Percentiles rank a stretch among this genome's conserved stretches.
These are phyloP conservation scores for Melanostoma mellinum DNA, from an alignment of 2,888 invertebrate species.

Conservation along the genomic window DNA sequence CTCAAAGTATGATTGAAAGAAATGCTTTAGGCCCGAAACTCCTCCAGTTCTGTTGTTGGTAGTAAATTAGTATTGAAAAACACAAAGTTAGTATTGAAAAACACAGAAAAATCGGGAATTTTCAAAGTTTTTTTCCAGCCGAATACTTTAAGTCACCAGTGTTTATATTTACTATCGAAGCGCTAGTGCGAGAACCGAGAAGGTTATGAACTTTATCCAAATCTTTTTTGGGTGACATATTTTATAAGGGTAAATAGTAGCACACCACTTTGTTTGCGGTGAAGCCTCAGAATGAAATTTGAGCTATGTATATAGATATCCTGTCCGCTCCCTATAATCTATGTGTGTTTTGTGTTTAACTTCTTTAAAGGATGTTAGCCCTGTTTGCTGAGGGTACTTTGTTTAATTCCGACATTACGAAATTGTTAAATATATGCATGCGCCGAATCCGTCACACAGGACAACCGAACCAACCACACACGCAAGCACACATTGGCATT, in stretches of 20 bases:
- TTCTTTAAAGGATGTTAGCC: slow-evolving; percentile 49
- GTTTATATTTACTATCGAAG: slow-evolving; percentile 11
- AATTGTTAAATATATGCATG: slow-evolving; percentile 48
- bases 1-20: too few relatives aligned
- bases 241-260: slow-evolving; percentile 29
- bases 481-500: slow-evolving; percentile 1
- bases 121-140: neutral
- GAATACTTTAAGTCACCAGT: slow-evolving; percentile 18
- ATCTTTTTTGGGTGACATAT: slow-evolving; percentile 39
- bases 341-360: slow-evolving; percentile 42
- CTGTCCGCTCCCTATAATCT: slow-evolving; percentile 8
- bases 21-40: too few relatives aligned
- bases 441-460: slow-evolving; percentile 6
- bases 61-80: neutral
- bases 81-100: neutral
- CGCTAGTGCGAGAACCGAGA: slow-evolving; percentile 32
- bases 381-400: slow-evolving; percentile 25
- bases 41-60: too few relatives aligned
- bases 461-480: slow-evolving; percentile 4
- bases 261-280: slow-evolving; percentile 43
- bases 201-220: slow-evolving; percentile 39
- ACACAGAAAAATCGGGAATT: neutral
- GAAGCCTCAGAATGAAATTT: slow-evolving; percentile 56
- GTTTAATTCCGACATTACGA: slow-evolving; percentile 25
- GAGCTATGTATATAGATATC: slow-evolving; percentile 22